Base-by-base conservation (phyloP, 2,113 vertebrate species). In the Scomber colias region DNA sequence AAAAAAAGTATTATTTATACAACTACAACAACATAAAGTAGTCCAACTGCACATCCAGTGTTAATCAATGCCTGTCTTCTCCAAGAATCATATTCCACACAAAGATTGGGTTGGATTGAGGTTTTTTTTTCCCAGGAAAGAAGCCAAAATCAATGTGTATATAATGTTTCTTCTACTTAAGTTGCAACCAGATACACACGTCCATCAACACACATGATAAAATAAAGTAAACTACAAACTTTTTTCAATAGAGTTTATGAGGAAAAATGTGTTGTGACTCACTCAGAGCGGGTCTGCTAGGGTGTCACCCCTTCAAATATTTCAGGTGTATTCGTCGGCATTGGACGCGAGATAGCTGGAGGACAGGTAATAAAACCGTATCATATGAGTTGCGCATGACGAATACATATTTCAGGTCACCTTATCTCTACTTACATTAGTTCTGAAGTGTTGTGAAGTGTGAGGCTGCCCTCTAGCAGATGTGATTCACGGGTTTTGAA, bases 401-500 rank as follows among this genome's bases (percentile, higher is more conserved):
- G 30, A n/a, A 67, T 71, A 72, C 80, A 59, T 27, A 67, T 65
- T 64, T 71, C 24, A 71, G 74, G 15, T 66, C 30, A 17, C 1
- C 19, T 35, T 40, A 0, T 60, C 19, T 63, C 45, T 73, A 27
- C 59, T 71, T 65, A 40, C 8, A 9, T 40, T 40, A 40, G 35
- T 24, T 57, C n/a, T 30, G 54, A 56, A 24, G 54, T 35, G 31
- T 35, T 35, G 7, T 35, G 15, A 60, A 60, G 55, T 54, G 5
- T 59, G 50, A 65, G 64, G 45, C 77, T 70, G 71, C 79, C 81
- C 55, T 82, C 71, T 67, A 82, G 79, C 73, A 77, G 40, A 63
- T 77, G 64, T 30, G 48, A 55, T 80, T 71, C 67, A 54, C 77
- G 45, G 74, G 55, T 67, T 80, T 79, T 83, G 84, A 90, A 66